A percentile compares a stretch with the other conserved stretches of the same genome.
phyloP scores from a whole-genome alignment of 2,797 vertebrate genomes.

The Sus cebifrons region DNA sequence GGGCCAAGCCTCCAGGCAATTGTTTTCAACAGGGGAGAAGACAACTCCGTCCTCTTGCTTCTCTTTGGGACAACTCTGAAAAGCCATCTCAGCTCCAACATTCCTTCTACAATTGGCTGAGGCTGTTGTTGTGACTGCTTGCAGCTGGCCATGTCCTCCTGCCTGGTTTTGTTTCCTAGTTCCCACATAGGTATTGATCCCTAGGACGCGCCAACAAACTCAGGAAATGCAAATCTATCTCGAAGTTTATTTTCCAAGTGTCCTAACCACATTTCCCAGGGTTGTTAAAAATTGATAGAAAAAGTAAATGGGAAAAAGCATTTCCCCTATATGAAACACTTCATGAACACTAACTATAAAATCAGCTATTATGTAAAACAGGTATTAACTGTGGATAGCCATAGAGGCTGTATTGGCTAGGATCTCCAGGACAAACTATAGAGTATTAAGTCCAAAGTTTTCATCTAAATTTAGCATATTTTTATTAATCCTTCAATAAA shows the following conservation, averaged over 20 bases:
- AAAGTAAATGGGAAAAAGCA: neutral
- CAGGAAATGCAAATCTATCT: neutral
- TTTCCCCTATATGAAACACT: neutral
- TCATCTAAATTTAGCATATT: neutral
- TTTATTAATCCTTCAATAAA: neutral
- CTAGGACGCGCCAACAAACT: neutral
- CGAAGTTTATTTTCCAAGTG: neutral
- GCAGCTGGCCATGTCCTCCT: neutral
- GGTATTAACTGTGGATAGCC: neutral
- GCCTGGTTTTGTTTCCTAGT: too few relatives aligned
- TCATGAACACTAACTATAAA: neutral
- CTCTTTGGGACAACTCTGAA: neutral
- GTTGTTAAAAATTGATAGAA: neutral
- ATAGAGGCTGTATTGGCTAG: neutral
- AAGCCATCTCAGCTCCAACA: neutral
- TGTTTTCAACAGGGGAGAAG: neutral
- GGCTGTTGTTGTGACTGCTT: rapidly evolving
- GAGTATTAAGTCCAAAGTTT: neutral
- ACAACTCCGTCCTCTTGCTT: neutral
- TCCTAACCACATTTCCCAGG: neutral
- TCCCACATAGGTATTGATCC: too few relatives aligned
- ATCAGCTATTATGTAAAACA: neutral
- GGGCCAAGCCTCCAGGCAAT: neutral
- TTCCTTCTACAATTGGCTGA: neutral
- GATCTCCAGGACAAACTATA: neutral